Percentiles rank a stretch among this genome's conserved stretches.
Conservation (phyloP, 2,888 invertebrate species). For the Drosophila histrio region DNA sequence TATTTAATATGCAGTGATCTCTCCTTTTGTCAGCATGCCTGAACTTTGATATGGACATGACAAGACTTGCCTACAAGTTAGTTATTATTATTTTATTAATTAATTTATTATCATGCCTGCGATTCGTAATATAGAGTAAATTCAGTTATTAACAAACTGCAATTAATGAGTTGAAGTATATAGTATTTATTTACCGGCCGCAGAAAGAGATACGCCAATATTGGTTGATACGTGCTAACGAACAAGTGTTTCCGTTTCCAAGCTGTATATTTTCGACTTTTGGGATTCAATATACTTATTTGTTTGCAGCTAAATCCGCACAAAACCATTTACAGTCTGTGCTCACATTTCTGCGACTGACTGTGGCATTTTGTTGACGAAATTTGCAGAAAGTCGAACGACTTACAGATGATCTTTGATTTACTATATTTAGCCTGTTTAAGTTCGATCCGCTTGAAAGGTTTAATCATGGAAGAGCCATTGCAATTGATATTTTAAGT, state of each 20-base stretch:
- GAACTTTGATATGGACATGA: not conserved
- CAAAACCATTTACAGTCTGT: slow-evolving; percentile 10
- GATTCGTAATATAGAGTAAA: slow-evolving; percentile 20
- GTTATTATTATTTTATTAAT: too few relatives aligned
- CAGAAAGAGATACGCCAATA: not conserved
- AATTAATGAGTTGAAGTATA: too few relatives aligned
- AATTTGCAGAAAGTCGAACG: slow-evolving; percentile 30
- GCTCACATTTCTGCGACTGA: slow-evolving; percentile 29
- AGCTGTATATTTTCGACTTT: slow-evolving; percentile 10
- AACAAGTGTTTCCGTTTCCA: slow-evolving; percentile 48
- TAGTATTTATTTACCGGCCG: too few relatives aligned
- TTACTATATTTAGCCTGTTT: slow-evolving; percentile 33
- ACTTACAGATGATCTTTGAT: slow-evolving; percentile 32
- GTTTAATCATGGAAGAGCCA: slow-evolving; percentile 13
- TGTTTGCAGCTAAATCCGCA: not conserved
- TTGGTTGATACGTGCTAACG: slow-evolving; percentile 41
- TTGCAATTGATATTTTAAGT: not conserved
- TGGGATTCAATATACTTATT: slow-evolving; percentile 34
- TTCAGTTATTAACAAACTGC: slow-evolving; percentile 11
- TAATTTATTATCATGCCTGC: not conserved
- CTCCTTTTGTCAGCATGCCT: not conserved
- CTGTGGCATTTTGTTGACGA: slow-evolving; percentile 28
- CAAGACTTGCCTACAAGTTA: too few relatives aligned
- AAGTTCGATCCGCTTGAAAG: too few relatives aligned
- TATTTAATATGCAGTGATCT: not conserved